Base-by-base conservation (phyloP, 2,113 vertebrate species). In the rat (Rattus norvegicus) region DNA sequence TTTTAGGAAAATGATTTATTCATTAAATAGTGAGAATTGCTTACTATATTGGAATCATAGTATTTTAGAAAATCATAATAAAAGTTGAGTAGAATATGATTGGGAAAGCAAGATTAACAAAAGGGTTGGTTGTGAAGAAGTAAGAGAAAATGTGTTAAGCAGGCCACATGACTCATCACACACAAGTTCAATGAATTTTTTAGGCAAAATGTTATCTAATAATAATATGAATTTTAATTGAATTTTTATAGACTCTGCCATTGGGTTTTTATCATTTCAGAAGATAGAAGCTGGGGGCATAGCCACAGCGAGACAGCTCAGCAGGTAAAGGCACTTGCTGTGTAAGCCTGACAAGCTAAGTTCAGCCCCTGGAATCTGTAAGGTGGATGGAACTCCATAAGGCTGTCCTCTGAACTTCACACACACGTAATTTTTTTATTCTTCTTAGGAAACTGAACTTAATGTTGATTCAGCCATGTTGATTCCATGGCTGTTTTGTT, bases 21-120 rank as follows among this genome's bases (percentile, higher is more conserved):
- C 36, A 61, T 22, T 88, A 76, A 56, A 69, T 52, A 92, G 22
- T 22, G 39, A 17, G 12, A 65, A 81, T 39, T 77, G 26, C 19
- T 80, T 6, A 70, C 33, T 92, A 56, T 75, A 88, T 90, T 95
- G 70, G 22, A 83, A 47, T 43, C 84, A 81, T n/a, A 79, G 2
- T 69, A 54, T 88, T 77, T 95, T 94, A 84, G 28, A 75, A 93
- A 63, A 63, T 17, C n/a, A 26, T 84, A 63, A 73, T 93, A 69
- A 39, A 33, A 52, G 26, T 94, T 90, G 36, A 90, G 1, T 92
- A 92, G 17, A 92, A 67, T 75, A 80, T 84, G 39, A 28, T 22
- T 75, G 3, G 26, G 12, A 91, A 84, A 90, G 22, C 91, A 95
- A 70, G 30, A 91, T 70, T 88, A 90, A 13, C 0, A 94, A 96